phyloP scores from a whole-genome alignment of 2,888 invertebrate genomes.

The Trichogramma evanescens region DNA sequence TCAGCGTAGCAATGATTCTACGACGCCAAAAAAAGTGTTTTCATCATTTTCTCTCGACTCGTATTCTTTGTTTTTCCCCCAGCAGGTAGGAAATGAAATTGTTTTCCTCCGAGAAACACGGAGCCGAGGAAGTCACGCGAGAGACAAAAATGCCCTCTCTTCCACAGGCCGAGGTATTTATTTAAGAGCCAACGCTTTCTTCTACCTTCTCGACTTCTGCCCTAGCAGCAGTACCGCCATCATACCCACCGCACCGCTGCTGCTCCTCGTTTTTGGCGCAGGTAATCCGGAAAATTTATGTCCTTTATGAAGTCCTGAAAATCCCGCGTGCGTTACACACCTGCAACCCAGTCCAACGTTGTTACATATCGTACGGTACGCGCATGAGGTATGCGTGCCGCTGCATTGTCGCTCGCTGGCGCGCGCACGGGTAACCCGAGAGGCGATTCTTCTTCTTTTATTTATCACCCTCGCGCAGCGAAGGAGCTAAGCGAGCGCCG shows the following conservation, averaged over 20 bases:
- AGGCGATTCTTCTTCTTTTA: constrained; percentile 20
- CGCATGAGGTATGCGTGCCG: background rate
- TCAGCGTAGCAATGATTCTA: too few species aligned
- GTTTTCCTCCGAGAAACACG: too few species aligned
- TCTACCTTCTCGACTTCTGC: background rate
- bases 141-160: too few species aligned
- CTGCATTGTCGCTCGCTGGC: background rate
- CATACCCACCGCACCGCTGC: too few species aligned
- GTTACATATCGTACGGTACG: background rate
- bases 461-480: constrained; percentile 3
- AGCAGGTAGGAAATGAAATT: too few species aligned
- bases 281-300: constrained; percentile 19
- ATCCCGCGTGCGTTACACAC: background rate
- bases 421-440: constrained; percentile 3
- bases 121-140: too few species aligned
- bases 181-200: constrained; percentile 9
- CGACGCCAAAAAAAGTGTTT: too few species aligned
- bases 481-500: background rate
- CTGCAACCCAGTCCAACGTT: background rate
- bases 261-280: background rate
- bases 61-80: too few species aligned
- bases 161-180: constrained; percentile 5
- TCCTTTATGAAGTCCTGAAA: constrained; percentile 14
- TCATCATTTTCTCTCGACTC: too few species aligned
- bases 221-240: too few species aligned